Conservation (phyloP, 2,888 invertebrate species). For the Physocephala rufipes region DNA sequence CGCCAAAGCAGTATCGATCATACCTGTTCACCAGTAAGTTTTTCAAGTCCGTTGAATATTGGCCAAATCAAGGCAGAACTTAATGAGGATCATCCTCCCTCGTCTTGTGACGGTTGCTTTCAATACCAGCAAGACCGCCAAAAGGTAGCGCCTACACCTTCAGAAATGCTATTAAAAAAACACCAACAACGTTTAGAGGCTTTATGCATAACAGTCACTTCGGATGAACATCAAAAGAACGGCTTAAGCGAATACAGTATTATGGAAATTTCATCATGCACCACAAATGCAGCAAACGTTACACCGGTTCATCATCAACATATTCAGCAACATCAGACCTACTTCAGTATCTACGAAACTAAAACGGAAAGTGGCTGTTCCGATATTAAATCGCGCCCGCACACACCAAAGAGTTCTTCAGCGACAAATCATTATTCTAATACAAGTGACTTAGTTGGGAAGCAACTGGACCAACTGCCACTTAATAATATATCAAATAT, state of each 20-base stretch:
- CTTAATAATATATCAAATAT: slow-evolving; percentile 52
- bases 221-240: slow-evolving; percentile 40
- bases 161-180: slow-evolving; percentile 47
- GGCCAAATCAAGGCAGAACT: slow-evolving; percentile 55
- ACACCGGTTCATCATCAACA: slow-evolving; percentile 48
- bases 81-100: slow-evolving; percentile 45
- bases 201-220: slow-evolving; percentile 41
- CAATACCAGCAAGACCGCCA: slow-evolving; percentile 42
- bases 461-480: slow-evolving; percentile 63
- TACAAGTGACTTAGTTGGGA: slow-evolving; percentile 62
- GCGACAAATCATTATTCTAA: slow-evolving; percentile 53
- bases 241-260: slow-evolving; percentile 22
- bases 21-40: slow-evolving; percentile 38
- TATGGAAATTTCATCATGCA: slow-evolving; percentile 66
- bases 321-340: slow-evolving; percentile 68
- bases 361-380: slow-evolving; percentile 66
- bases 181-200: slow-evolving; percentile 33
- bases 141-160: slow-evolving; percentile 36
- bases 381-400: slow-evolving; percentile 64
- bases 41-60: slow-evolving; percentile 47
- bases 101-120: slow-evolving; percentile 24
- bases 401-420: slow-evolving; percentile 61
- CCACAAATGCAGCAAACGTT: slow-evolving; percentile 2
- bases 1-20: slow-evolving; percentile 30
- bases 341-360: slow-evolving; percentile 65